Base-by-base conservation (phyloP, 2,113 vertebrate genomes). In the Cricetomys ansorgei region DNA sequence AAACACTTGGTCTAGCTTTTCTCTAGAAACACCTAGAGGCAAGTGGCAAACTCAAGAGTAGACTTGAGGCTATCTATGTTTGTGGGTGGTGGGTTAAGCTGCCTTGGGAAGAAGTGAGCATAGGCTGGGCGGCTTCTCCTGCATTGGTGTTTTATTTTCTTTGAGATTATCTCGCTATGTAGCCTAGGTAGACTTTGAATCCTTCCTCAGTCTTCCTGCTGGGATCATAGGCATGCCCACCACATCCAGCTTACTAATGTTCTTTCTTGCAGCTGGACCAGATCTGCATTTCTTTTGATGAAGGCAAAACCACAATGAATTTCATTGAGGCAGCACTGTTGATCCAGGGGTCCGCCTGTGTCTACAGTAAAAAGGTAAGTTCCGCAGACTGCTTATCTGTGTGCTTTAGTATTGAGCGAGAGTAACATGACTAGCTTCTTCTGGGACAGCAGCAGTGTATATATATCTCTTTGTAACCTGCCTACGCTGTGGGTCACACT, bases 351-450 rank as follows among this genome's bases (percentile, higher is more conserved):
- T 99, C 99, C 0, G 98, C 99, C 59, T 99, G 99, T 69, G 98
- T 99, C 97, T 99, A 99, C 98, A 99, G 99, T 96, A 99, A 98
- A 97, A 99, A 99, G 99, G 99, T 99, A 86, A 92, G 94, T 9
- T 11, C 34, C 3, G 1, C 43, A 29, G 53, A 70, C 69, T 8
- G 0, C 8, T 4, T 40, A 2, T 8, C 59, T 81, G 34, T 48
- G n/a, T 3, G 23, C 11, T 70, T 65, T 3, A 3, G 55, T 55
- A 77, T 37, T 11, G 2, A 2, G 53, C 0, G 34, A 34, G 45
- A 11, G 21, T 43, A 21, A 65, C 7, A 0, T 8, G 48, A 69
- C 10, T 19, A 7, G 8, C 29, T 79, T n/a, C 19, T 43, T 15
- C n/a, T 67, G 40, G 83, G 50, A 45, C 43, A 2, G 21, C 4